Conservation (phyloP, 1,140 invertebrate species). For the Doryteuthis pealeii region DNA sequence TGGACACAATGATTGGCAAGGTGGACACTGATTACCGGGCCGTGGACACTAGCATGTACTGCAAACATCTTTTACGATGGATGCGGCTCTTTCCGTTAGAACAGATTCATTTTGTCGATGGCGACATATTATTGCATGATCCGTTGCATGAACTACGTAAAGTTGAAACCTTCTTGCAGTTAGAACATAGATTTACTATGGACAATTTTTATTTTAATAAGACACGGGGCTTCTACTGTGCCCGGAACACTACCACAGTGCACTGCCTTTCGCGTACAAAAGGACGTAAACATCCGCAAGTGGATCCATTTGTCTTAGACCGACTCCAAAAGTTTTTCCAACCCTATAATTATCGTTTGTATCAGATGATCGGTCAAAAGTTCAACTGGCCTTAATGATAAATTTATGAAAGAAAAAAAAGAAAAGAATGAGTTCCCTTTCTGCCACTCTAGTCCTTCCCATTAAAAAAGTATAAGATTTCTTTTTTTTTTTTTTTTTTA, state of each 20-base stretch:
- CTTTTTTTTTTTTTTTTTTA: too few species aligned
- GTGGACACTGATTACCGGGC: constrained; percentile 51
- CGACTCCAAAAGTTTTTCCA: constrained; percentile 83
- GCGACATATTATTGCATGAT: constrained; percentile 50
- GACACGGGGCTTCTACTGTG: constrained; percentile 62
- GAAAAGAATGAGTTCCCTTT: too few species aligned
- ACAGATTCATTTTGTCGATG: constrained; percentile 56
- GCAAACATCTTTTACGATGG: constrained; percentile 55
- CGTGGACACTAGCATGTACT: constrained; percentile 55
- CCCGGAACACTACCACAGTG: constrained; percentile 43
- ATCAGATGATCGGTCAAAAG: constrained; percentile 43
- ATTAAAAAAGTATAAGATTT: too few species aligned
- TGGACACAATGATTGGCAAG: constrained; percentile 42
- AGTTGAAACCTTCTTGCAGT: constrained; percentile 53
- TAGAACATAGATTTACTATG: constrained; percentile 43
- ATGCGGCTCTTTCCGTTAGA: constrained; percentile 45
- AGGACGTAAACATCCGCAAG: constrained; percentile 83
- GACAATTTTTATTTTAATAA: constrained; percentile 57
- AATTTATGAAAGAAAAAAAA: neutral
- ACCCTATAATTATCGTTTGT: constrained; percentile 73
- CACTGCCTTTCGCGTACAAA: constrained; percentile 87
- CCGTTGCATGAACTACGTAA: constrained; percentile 49
- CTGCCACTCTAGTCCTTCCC: too few species aligned
- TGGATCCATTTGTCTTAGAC: constrained; percentile 72
- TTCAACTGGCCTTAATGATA: constrained; percentile 50